A percentile compares a stretch with the other conserved stretches of the same genome.
These are phyloP conservation scores for Tichodroma muraria DNA, from an alignment of 2,113 vertebrate genomes.

Conservation along the genomic window DNA sequence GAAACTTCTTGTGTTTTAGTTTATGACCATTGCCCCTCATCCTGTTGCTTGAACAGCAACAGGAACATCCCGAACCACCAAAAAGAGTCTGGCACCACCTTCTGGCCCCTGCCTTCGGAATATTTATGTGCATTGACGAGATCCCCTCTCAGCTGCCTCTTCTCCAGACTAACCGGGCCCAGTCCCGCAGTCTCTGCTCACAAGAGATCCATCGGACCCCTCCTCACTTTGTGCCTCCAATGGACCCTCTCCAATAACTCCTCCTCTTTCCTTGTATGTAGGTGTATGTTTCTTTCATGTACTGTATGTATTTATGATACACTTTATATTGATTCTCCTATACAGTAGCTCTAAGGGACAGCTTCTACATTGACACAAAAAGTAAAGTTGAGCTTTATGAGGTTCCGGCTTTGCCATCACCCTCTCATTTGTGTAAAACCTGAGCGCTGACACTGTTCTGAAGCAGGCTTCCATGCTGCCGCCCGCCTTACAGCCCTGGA, in stretches of 20 bases:
- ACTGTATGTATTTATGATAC: background rate
- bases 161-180: background rate
- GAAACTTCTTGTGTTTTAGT: background rate
- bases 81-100: background rate
- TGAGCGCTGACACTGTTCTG: background rate
- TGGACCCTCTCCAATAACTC: background rate
- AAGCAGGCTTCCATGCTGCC: background rate
- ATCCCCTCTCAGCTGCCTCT: background rate
- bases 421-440: background rate
- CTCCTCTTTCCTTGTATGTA: background rate
- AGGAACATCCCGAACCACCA: too few relatives aligned
- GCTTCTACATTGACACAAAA: background rate
- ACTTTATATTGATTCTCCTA: background rate
- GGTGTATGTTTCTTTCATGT: background rate
- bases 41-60: background rate
- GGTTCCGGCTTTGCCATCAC: rapidly evolving
- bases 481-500: background rate
- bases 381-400: background rate
- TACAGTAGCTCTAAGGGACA: background rate
- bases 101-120: background rate
- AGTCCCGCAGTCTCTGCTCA: background rate
- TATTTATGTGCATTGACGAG: background rate
- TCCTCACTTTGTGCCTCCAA: background rate
- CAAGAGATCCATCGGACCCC: background rate
- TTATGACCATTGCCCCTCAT: background rate